These are phyloP conservation scores for Chlorocebus sabaeus DNA, from an alignment of 2,113 vertebrate species.

Conservation along the genomic window DNA sequence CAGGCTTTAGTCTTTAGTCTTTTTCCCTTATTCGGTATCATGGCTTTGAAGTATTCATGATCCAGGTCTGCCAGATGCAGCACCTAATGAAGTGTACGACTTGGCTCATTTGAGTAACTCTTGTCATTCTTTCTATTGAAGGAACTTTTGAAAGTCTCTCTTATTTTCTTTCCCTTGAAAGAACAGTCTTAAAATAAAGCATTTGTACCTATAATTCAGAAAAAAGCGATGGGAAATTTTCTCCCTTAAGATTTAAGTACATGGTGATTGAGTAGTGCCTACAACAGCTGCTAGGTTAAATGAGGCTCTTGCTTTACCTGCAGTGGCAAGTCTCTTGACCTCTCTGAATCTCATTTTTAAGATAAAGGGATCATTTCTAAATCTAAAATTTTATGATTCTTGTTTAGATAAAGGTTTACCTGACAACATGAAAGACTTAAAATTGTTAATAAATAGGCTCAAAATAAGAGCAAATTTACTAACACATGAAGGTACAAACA, in stretches of 20 bases:
- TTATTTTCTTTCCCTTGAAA: slow-evolving; percentile 1
- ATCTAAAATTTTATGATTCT: neutral
- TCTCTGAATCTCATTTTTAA: neutral
- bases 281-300: neutral
- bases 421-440: neutral
- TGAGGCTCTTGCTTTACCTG: neutral
- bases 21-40: neutral
- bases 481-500: neutral
- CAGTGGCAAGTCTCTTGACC: neutral
- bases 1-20: neutral
- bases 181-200: neutral
- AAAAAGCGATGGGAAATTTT: neutral
- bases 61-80: neutral
- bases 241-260: neutral
- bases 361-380: slow-evolving; percentile 18
- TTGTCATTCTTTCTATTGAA: neutral
- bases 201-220: neutral
- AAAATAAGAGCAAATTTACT: slow-evolving; percentile 13
- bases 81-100: neutral
- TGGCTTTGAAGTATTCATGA: neutral
- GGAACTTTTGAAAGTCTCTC: neutral
- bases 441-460: neutral
- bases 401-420: neutral
- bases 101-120: neutral
- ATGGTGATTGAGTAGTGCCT: neutral